Evolutionary conservation across 1,140 invertebrate genomes (phyloP).

Genomic region (Drosophila pseudoobscura): DNA sequence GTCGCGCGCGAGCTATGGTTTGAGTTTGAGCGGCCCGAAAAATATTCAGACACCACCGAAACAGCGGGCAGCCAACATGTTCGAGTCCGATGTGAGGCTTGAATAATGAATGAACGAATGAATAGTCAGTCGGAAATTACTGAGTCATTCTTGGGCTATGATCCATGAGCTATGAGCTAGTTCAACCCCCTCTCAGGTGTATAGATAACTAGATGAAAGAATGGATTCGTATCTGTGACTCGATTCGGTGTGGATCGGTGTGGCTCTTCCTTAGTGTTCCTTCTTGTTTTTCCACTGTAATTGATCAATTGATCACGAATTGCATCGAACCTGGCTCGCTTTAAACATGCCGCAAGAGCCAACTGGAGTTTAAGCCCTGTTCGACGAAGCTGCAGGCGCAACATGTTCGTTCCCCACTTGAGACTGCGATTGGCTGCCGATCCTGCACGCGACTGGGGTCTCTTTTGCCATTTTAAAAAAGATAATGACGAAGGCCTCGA

Average conservation of each 20-base stretch:
- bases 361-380: constrained; percentile 22
- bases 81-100: constrained; percentile 32
- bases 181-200: too few species aligned
- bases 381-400: constrained; percentile 45
- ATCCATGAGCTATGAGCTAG: too few species aligned
- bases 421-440: constrained; percentile 28
- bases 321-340: background rate
- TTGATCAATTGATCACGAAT: background rate
- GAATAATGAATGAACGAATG: background rate
- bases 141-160: too few species aligned
- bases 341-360: background rate
- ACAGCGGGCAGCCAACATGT: constrained; percentile 56
- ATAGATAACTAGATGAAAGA: too few species aligned
- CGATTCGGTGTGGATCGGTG: too few species aligned
- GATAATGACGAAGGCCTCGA: constrained; percentile 44
- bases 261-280: too few species aligned
- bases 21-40: constrained; percentile 59
- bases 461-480: constrained; percentile 10
- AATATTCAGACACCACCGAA: constrained; percentile 45
- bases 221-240: too few species aligned
- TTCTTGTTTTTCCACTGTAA: too few species aligned
- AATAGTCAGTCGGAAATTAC: too few species aligned
- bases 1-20: constrained; percentile 56
- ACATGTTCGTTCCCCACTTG: constrained; percentile 6
- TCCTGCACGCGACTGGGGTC: constrained; percentile 35